Conservation (phyloP, 2,113 vertebrate species). For the Sapayoa aenigma region DNA sequence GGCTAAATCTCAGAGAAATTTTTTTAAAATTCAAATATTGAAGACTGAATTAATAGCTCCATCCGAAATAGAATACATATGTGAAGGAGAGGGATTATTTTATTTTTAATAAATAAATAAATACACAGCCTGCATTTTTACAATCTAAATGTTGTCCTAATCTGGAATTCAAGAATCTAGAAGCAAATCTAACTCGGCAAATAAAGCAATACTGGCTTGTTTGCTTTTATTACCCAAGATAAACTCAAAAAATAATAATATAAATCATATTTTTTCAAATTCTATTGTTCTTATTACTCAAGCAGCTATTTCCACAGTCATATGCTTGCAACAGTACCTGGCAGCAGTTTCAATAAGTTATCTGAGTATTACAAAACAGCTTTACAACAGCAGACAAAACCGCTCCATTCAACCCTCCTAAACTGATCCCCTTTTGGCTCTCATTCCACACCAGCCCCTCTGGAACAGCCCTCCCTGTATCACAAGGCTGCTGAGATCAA, state of each 20-base stretch:
- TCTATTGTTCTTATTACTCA: constrained; percentile 31
- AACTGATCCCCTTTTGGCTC: constrained; percentile 42
- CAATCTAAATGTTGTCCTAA: not conserved
- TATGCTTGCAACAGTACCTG: constrained; percentile 47
- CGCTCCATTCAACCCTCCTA: constrained; percentile 1
- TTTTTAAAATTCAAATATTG: not conserved
- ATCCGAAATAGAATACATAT: not conserved
- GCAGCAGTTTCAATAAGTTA: constrained; percentile 33
- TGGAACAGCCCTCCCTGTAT: constrained; percentile 26
- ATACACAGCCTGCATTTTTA: not conserved
- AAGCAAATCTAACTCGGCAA: not conserved
- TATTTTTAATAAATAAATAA: not conserved
- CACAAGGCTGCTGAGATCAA: constrained; percentile 22
- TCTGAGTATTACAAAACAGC: constrained; percentile 31
- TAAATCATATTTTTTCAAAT: not conserved
- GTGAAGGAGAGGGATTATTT: not conserved
- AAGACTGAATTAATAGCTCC: not conserved
- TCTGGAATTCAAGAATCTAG: not conserved
- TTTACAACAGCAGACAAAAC: constrained; percentile 33
- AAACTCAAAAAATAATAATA: not conserved
- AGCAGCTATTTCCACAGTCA: constrained; percentile 48
- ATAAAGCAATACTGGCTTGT: not conserved
- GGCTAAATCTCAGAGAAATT: not conserved
- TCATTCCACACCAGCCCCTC: not conserved
- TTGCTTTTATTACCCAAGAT: not conserved